Evolutionary conservation across 1,140 invertebrate species (phyloP).

Genomic region (Gonioctena quinquepunctata): DNA sequence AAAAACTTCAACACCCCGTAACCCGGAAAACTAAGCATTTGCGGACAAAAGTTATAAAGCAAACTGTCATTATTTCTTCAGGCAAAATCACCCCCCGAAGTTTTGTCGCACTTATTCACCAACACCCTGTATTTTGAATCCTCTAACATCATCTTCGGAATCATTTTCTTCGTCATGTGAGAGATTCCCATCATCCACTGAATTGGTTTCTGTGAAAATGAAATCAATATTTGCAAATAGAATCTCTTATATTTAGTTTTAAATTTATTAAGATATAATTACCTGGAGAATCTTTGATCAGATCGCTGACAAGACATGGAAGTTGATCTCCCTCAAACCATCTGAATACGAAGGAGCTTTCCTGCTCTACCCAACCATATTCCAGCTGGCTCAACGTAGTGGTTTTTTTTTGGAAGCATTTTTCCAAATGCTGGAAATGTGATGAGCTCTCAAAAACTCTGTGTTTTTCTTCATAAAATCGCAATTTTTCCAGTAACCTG

Average conservation of each 20-base stretch:
- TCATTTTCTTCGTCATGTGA: not conserved
- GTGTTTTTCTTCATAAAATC: too few species aligned
- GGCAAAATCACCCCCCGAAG: too few species aligned
- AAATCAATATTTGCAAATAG: not conserved
- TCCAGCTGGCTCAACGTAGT: constrained; percentile 30
- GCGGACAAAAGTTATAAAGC: too few species aligned
- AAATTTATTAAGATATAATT: constrained; percentile 13
- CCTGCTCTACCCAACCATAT: constrained; percentile 35
- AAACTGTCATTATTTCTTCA: too few species aligned
- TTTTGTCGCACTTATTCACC: too few species aligned
- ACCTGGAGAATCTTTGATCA: constrained; percentile 22
- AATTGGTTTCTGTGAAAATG: not conserved
- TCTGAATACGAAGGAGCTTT: constrained; percentile 33
- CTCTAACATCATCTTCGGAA: not conserved
- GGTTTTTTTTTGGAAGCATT: constrained; percentile 27
- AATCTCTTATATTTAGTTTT: not conserved
- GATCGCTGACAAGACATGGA: constrained; percentile 30
- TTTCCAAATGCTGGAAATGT: constrained; percentile 37
- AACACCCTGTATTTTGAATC: too few species aligned
- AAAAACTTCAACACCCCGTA: too few species aligned
- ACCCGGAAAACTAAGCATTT: too few species aligned
- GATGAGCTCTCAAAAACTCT: constrained; percentile 34
- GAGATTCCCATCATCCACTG: not conserved
- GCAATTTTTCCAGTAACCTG: too few species aligned
- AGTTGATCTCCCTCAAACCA: constrained; percentile 42